Percentiles rank a stretch among this genome's conserved stretches.
Conservation (phyloP, 2,888 invertebrate genomes). For the Chymomyza caudatula region DNA sequence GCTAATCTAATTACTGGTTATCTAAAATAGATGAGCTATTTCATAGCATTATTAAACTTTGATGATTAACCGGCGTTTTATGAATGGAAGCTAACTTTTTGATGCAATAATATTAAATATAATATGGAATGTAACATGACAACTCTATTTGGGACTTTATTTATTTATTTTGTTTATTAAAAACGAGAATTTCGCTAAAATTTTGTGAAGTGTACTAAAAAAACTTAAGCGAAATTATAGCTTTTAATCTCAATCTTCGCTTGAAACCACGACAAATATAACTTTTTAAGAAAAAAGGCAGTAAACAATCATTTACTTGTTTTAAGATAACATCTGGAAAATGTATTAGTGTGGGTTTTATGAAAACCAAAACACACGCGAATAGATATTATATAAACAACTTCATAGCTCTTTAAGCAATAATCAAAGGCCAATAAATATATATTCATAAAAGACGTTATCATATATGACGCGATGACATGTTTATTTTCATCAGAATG, state of each 20-base stretch:
- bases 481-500: too few relatives aligned
- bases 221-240: not conserved
- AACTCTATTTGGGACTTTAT: not conserved
- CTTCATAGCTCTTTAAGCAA: too few relatives aligned
- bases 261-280: not conserved
- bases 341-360: too few relatives aligned
- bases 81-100: not conserved
- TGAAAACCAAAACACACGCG: too few relatives aligned
- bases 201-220: not conserved
- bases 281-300: not conserved
- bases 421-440: too few relatives aligned
- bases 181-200: not conserved
- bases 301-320: not conserved
- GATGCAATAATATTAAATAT: not conserved
- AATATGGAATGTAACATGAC: not conserved
- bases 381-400: too few relatives aligned
- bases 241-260: not conserved
- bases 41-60: not conserved
- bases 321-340: too few relatives aligned
- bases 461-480: too few relatives aligned
- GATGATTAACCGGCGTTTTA: not conserved
- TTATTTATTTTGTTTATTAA: not conserved
- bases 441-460: too few relatives aligned
- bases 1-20: slow-evolving; percentile 2
- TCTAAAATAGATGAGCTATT: not conserved